Conservation (phyloP, 2,888 invertebrate species). For the Parnassius glacialis region DNA sequence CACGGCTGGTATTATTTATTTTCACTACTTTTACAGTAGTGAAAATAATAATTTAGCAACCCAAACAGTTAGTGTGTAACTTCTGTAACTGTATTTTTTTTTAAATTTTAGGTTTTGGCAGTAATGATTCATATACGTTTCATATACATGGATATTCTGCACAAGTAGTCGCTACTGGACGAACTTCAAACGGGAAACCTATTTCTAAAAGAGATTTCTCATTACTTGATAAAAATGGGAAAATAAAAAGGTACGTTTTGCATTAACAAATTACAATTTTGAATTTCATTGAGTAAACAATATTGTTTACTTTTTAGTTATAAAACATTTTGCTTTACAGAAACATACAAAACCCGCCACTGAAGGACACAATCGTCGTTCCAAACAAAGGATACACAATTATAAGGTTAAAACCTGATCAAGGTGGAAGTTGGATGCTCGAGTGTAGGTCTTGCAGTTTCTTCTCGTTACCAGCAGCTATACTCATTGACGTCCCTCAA, state of each 20-base stretch:
- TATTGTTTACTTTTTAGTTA: too few relatives aligned
- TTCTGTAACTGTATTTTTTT: background rate
- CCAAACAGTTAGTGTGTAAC: too few relatives aligned
- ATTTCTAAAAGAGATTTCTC: conserved; percentile 61
- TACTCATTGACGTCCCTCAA: conserved; percentile 70
- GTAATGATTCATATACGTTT: conserved; percentile 80
- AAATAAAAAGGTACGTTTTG: conserved; percentile 55
- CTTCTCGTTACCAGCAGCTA: conserved; percentile 63
- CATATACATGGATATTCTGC: conserved; percentile 82
- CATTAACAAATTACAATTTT: background rate
- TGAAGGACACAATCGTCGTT: conserved; percentile 83
- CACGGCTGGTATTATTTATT: too few relatives aligned
- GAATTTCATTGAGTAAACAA: too few relatives aligned
- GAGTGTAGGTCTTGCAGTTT: conserved; percentile 69
- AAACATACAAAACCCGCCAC: conserved; percentile 74
- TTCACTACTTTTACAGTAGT: too few relatives aligned
- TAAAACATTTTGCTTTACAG: conserved; percentile 44
- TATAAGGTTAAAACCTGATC: conserved; percentile 75
- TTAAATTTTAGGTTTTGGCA: conserved; percentile 65
- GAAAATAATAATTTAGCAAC: too few relatives aligned
- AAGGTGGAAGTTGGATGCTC: conserved; percentile 76
- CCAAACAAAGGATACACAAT: conserved; percentile 84
- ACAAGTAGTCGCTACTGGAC: conserved; percentile 71
- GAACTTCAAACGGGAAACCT: conserved; percentile 52
- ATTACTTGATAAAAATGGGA: conserved; percentile 51